Base-by-base conservation (phyloP, 2,888 invertebrate genomes). In the Pachymerium ferrugineum region DNA sequence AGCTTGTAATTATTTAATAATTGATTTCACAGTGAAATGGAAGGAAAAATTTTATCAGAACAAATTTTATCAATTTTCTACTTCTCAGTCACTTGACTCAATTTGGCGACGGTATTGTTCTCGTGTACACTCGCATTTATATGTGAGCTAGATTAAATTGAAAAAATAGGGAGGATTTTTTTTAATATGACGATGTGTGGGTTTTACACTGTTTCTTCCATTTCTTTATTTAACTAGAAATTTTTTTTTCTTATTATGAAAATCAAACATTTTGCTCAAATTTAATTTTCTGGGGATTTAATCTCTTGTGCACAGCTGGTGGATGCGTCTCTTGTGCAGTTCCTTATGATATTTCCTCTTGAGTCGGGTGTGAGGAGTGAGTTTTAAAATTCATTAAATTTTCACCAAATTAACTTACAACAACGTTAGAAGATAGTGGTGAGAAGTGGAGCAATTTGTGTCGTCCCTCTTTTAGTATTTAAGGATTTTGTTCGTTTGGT, bases 261-360 rank as follows among this genome's bases (percentile, higher is more conserved):
- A 62, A 62, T 62, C 62, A 62, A 62, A 62, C 28, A 62, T 62
- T 62, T 62, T 28, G 62, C 62, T 62, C 62, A 62, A 62, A 62
- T 62, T 62, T 62, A 62, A 62, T 62, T 62, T 62, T 62, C 62
- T 25, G n/a, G 62, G 62, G 62, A 62, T 62, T 62, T 62, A 62
- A 62, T 62, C 62, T 62, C 25, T 28, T 25, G 62, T 62, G 62
- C 62, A 62, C 62, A 62, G 62, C 62, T 62, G 62, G 62, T 62
- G 62, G 62, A n/a, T 62, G 62, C 62, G 62, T 62, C 62, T 62
- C 47, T 54, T 8, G 25, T 28, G 10, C 62, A 62, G 62, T 62
- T 14, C 62, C 22, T 62, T 28, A 62, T 62, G 28, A 28, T 62
- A 8, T 10, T 38, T 38, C 16, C 28, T 62, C 12, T 1, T 28